Base-by-base conservation (phyloP, 53 echinoderm and acorn worm species). In the Holothuria leucospilota region DNA sequence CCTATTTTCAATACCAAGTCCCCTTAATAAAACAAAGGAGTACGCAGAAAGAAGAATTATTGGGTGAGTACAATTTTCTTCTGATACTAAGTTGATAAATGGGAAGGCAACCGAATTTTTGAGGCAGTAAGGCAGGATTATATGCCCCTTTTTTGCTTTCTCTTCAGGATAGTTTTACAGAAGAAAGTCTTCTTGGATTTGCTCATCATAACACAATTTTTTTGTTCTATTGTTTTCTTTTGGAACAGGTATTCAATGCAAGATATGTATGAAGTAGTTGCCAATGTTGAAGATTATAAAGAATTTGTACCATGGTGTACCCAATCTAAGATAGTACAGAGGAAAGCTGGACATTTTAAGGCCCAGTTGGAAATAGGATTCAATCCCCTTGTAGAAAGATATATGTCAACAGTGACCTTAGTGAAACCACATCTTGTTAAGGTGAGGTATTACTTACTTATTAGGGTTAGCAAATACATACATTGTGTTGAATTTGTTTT, bases 271-370 rank as follows among this genome's bases (percentile, higher is more conserved):
- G 94, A 94, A 20, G 93, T 99, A 15, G 99, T 99, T 30, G 94
- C 95, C 67, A 84, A 90, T 59, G 99, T 99, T 12, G 99, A 93
- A 78, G 77, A 99, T 71, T 99, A 99, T 88, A 90, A 94, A 59
- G 87, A 92, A 13, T 99, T 99, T 92, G 99, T 99, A 2, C 99
- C 99, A 12, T 99, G 95, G 95, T 99, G 99, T 59, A 92, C 81
- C 34, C 71, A 83, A 24, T 99, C 99, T 11, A 80, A 77, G 12
- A 92, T 99, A 68, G 69, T 91, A 16, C 84, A 90, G 27, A 62
- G 93, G 34, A 99, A 95, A 73, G 87, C 92, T 23, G 95, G 95
- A 12, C 95, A 95, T 89, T 93, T 99, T 84, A 95, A 87, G 78
- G 95, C 99, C 1, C 89, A 88, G 59, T 72, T 99, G 62, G 99